Evolutionary conservation across 1,140 invertebrate genomes (phyloP), one percentile per base, ranked within the genome.

Genomic region (Trichonephila clavata): DNA sequence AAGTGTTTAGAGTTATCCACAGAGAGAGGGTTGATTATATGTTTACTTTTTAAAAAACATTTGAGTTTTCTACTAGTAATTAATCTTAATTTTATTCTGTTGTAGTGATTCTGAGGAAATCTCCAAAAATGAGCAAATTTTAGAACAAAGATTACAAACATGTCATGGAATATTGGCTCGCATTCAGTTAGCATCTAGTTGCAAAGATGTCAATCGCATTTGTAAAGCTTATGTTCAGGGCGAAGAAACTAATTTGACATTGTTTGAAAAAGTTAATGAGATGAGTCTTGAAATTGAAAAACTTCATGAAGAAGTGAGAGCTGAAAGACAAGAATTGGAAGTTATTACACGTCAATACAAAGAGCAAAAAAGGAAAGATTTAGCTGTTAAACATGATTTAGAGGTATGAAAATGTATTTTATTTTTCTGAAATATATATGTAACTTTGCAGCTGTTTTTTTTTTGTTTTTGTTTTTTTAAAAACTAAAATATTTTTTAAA

Each of bases 231-330:
- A 81, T 39, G 14, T 81, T 14, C 24, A 87, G 20, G 59, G 83
- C 27, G 92, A 93, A n/a, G 92, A 93, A 88, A 63, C 10, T 1
- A 93, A 93, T 61, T 43, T 93, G 24, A 27, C 10, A 7, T 63
- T 93, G 20, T 93, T 93, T 87, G 84, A 93, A 43, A 93, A 87
- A 63, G 86, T 93, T 2, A 93, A 93, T 88, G 68, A 81, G 21
- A 39, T 93, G 59, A 93, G 83, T 65, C 63, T 93, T 50, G 92
- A 93, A 57, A 93, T 93, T 77, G 92, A 93, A 24, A 93, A 93
- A 27, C 50, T 93, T 32, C 68, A 80, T 20, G 86, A 93, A 65
- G 92, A 93, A 63, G 92, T 93, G 0, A 80, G 77, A 57, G 59
- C 57, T 24, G 50, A 93, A 80, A 93, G 92, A 27, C n/a, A 61